Base-by-base conservation (phyloP, 2,113 vertebrate species). In the Emydocephalus ijimae region DNA sequence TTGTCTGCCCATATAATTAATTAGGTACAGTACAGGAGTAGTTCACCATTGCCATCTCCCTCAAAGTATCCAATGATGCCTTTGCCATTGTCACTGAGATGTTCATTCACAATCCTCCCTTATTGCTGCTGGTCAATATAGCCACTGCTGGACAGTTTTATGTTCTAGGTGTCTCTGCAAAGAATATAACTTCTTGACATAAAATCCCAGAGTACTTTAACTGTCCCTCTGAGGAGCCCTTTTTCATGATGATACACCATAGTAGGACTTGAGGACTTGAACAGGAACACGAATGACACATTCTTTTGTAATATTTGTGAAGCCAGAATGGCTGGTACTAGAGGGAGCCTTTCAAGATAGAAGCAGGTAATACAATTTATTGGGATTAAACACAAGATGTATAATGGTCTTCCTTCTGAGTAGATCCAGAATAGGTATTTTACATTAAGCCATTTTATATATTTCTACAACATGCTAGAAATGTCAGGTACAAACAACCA, bases 401-500 rank as follows among this genome's bases (percentile, higher is more conserved):
- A 64, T n/a, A 10, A 61, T 14, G 29, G n/a, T 34, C n/a, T n/a
- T 74, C 14, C 69, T 74, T 20, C 15, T 34, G n/a, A 74, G n/a
- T 74, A 74, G n/a, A 74, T 74, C 26, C 26, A 64, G 69, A 18
- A 81, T 81, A 81, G n/a, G 34, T 81, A 81, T 81, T 81, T 39
- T 57, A 23, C n/a, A 90, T 8, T 55, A 9, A 3, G 1, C 34
- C 85, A 59, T 86, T 45, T 4, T 1, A 2, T 0, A 0, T 18
- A n/a, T 57, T 9, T 50, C 21, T 24, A n/a, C 15, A 0, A 1
- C 4, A 39, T 14, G 24, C 34, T 39, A 81, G n/a, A 81, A 69
- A 69, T 69, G 26, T 69, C 29, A 64, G 61, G 26, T 64, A 11
- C 1, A 64, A 29, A 64, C 26, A 64, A 29, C 26, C 61, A 64